Evolutionary conservation across 2,113 vertebrate species (phyloP), one percentile per base, ranked within the genome.

Genomic region (Crotalus viridis): DNA sequence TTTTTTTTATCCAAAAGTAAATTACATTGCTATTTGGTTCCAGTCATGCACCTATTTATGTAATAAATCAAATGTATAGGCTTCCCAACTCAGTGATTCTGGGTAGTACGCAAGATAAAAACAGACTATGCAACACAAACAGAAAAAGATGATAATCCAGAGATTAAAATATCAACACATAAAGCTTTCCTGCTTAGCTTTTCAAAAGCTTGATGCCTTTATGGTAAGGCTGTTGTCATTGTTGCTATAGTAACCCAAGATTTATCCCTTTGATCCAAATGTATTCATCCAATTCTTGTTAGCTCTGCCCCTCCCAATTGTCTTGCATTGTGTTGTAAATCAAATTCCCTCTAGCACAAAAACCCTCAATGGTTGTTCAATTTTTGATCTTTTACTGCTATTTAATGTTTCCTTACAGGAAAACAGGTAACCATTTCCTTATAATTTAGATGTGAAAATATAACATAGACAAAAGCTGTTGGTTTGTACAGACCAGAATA

Each of bases 121-220:
- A 33, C 24, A 90, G 93, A 89, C 10, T 28, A 81, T 28, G 88
- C 55, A 91, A 64, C 2, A 51, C 90, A 91, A 94, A 94, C 56
- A 87, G 94, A 94, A 52, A 55, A 85, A 22, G 85, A 43, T 43
- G 74, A 81, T 81, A 43, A 81, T 21, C 7, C 33, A 81, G 74
- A 81, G 74, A 43, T 81, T 81, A 81, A 43, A 21, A 43, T 81
- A 81, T 81, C 33, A 81, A 81, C 33, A 21, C 39, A 43, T 21
- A 17, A 81, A 81, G 89, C 55, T 91, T 91, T 92, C 81, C 1
- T 90, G 92, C 91, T 95, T 93, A 92, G 64, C 61, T 28, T 22
- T 69, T 95, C 87, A 92, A 91, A 94, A 92, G 61, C 59, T 43
- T 69, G 64, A 94, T 91, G 26, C 33, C n/a, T 90, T 89, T 94